Base-by-base conservation (phyloP, 2,888 invertebrate genomes). In the Leptinotarsa tumamoca region DNA sequence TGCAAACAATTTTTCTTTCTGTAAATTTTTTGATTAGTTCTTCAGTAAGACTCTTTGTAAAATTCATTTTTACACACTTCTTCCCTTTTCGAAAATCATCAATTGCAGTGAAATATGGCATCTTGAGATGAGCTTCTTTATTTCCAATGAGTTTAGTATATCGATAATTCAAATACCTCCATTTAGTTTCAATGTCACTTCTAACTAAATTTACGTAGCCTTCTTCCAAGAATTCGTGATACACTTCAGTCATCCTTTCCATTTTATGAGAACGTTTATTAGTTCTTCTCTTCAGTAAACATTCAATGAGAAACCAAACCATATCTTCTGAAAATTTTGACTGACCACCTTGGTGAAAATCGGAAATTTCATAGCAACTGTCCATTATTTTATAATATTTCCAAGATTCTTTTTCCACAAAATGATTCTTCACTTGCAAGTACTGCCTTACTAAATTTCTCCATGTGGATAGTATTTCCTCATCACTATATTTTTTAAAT, bases 361-460 rank as follows among this genome's bases (percentile, higher is more conserved):
- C 63, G 5, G 63, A 63, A 63, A 43, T 27, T 15, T 79, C 79
- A 71, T 74, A 79, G 71, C 79, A 79, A 71, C 74, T 75, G 71
- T 79, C 79, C 71, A 79, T 73, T 56, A 79, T 74, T 50, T 76
- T 68, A 56, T 72, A 79, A 50, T 76, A 79, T 27, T 79, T 74
- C 79, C 79, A 79, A 58, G 73, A 58, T 23, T 78, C 74, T 61
- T 67, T 79, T 50, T 63, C 33, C 17, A 63, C 4, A 17, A 17
- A 33, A 51, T 75, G 73, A 17, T 74, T 71, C 56, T 78, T 79
- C 23, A 76, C 71, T n/a, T 78, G 72, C 61, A 72, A 68, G 61
- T 79, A 79, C 23, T 73, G 73, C n/a, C 68, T 71, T 54, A 77
- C 52, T 49, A 79, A 50, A 43, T 74, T 71, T 67, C 74, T 79